A percentile compares a stretch with the other conserved stretches of the same genome.
Evolutionary conservation across 2,797 vertebrate genomes (phyloP).

Genomic region (Acomys russatus): DNA sequence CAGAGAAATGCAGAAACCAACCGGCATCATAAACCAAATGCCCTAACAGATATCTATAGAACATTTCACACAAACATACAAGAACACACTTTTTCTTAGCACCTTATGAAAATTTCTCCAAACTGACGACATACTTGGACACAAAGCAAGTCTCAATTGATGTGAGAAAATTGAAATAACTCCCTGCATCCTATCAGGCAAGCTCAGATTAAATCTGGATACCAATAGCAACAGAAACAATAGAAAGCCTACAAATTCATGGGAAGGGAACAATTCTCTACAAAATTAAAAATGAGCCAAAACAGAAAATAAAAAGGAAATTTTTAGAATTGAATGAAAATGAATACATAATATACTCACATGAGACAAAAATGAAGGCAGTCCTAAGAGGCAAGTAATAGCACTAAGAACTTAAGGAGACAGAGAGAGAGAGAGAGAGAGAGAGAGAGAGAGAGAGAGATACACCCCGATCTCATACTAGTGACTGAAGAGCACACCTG

Average conservation of each 20-base stretch:
- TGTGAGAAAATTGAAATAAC: neutral
- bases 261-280: neutral
- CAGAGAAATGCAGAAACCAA: neutral
- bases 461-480: neutral
- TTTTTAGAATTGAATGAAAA: neutral
- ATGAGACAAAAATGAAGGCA: neutral
- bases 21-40: neutral
- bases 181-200: neutral
- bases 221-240: neutral
- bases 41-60: neutral
- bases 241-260: neutral
- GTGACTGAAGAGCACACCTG: neutral
- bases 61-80: neutral
- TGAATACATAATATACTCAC: neutral
- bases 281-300: neutral
- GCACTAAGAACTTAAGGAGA: neutral
- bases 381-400: neutral
- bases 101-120: neutral
- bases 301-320: neutral
- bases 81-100: neutral
- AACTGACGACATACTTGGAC: neutral
- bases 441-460: neutral
- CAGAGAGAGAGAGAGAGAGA: neutral
- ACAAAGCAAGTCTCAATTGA: neutral
- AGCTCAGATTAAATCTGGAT: neutral